These are phyloP conservation scores for Drosophila persimilis DNA, from an alignment of 1,140 invertebrate species.

Conservation along the genomic window DNA sequence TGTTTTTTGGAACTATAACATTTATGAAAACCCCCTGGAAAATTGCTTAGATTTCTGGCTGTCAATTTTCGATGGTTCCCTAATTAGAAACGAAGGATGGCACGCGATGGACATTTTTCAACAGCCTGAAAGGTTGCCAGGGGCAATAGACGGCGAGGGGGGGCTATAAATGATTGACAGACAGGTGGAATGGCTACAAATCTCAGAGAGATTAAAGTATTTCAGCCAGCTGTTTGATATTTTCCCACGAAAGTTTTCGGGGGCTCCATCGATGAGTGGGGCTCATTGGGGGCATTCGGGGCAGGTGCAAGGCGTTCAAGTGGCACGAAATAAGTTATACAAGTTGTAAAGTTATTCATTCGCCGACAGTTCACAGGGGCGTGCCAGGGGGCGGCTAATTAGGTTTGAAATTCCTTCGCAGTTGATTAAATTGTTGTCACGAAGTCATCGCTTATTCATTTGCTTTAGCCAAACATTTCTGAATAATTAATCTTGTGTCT, in stretches of 20 bases:
- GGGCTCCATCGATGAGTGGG: slow-evolving; percentile 7
- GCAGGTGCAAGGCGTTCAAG: slow-evolving; percentile 42
- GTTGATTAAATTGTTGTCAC: slow-evolving; percentile 49
- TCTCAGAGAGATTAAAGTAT: background rate
- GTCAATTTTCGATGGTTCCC: background rate
- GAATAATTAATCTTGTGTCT: slow-evolving; percentile 29
- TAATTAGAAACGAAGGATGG: slow-evolving; percentile 1
- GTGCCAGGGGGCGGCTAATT: slow-evolving; percentile 28
- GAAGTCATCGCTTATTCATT: slow-evolving; percentile 34
- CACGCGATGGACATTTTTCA: background rate
- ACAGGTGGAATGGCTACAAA: no score
- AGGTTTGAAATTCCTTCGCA: slow-evolving; percentile 20
- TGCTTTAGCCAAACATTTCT: slow-evolving; percentile 35
- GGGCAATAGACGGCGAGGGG: background rate
- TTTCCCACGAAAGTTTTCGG: slow-evolving; percentile 12
- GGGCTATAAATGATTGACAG: slow-evolving; percentile 9
- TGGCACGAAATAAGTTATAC: slow-evolving; percentile 50
- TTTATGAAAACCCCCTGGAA: slow-evolving; percentile 1
- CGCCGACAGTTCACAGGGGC: slow-evolving; percentile 18
- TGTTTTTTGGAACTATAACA: background rate
- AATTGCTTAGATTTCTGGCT: background rate
- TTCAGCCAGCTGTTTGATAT: no score
- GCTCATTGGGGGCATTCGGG: background rate
- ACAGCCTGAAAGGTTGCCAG: background rate
- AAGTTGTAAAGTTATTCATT: slow-evolving; percentile 41